Percentiles rank a stretch among this genome's conserved stretches.
phyloP scores from a whole-genome alignment of 1,140 invertebrate genomes.

The Trachymyrmex cornetzi region DNA sequence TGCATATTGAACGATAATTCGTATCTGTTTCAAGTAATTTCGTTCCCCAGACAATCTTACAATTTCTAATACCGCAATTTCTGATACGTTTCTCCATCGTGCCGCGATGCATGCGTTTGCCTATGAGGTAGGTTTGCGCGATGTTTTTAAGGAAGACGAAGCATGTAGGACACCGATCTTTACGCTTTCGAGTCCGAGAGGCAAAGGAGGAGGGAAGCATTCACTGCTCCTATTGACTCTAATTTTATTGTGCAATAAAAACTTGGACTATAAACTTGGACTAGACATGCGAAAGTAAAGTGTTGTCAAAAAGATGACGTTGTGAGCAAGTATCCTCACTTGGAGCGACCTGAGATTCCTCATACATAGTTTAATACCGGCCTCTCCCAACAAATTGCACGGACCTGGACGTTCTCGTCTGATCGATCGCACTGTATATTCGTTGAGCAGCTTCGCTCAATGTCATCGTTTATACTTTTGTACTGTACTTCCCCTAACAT shows the following conservation, averaged over 20 bases:
- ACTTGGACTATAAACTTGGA: not conserved
- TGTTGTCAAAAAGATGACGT: conserved; percentile 34
- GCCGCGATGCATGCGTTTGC: conserved; percentile 35
- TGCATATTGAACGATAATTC: conserved; percentile 7
- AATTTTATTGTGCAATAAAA: conserved; percentile 38
- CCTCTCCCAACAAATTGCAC: conserved; percentile 38
- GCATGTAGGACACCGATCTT: conserved; percentile 17
- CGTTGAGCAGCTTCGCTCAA: conserved; percentile 16
- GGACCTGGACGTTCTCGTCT: not conserved
- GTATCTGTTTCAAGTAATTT: conserved; percentile 31
- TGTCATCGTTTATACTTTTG: conserved; percentile 51
- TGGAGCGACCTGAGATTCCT: conserved; percentile 33
- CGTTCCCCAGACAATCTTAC: not conserved
- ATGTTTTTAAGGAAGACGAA: conserved; percentile 61
- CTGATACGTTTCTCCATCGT: not conserved
- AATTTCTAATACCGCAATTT: not conserved
- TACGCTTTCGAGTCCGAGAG: conserved; percentile 8
- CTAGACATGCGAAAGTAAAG: conserved; percentile 2
- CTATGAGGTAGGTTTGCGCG: conserved; percentile 64
- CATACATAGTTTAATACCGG: conserved; percentile 1
- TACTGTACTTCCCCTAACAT: conserved; percentile 48
- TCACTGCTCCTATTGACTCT: not conserved
- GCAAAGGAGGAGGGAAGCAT: not conserved
- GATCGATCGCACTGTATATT: conserved; percentile 29
- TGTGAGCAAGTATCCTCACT: conserved; percentile 2